Conservation (phyloP, 1,140 invertebrate genomes). For the Pogonognathellus flavescens region DNA sequence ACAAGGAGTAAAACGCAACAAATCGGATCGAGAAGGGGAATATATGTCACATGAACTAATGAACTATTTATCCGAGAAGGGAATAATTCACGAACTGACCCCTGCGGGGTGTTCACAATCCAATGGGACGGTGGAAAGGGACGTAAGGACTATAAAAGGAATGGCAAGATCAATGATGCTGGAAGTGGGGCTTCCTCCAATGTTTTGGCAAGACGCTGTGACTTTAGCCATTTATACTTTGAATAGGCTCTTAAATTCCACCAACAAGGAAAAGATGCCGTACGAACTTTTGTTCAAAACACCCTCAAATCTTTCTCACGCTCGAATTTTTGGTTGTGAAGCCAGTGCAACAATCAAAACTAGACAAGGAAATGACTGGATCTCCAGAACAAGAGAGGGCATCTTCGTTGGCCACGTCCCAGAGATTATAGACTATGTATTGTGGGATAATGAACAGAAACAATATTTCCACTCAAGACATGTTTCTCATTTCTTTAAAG, state of each 20-base stretch:
- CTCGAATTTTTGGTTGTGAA: not conserved
- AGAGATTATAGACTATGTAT: not conserved
- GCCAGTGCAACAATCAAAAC: not conserved
- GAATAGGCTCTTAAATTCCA: not conserved
- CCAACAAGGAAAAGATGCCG: slow-evolving; percentile 2
- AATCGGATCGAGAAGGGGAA: not conserved
- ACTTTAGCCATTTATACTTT: not conserved
- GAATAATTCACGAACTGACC: not conserved
- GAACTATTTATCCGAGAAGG: not conserved
- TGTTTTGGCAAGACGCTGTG: slow-evolving; percentile 43
- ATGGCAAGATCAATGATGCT: not conserved
- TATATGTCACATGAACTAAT: too few relatives aligned
- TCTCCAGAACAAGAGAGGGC: not conserved
- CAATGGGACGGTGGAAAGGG: not conserved
- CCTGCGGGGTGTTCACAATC: not conserved
- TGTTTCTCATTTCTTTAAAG: not conserved
- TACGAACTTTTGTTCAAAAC: slow-evolving; percentile 32
- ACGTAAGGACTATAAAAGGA: not conserved
- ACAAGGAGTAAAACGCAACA: not conserved
- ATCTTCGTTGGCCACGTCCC: not conserved
- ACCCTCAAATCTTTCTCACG: slow-evolving; percentile 27
- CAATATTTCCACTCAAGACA: not conserved
- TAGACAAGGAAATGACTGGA: not conserved
- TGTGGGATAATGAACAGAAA: not conserved
- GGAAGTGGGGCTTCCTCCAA: not conserved